phyloP scores from a whole-genome alignment of 2,113 vertebrate species.

The Mellivora capensis region DNA sequence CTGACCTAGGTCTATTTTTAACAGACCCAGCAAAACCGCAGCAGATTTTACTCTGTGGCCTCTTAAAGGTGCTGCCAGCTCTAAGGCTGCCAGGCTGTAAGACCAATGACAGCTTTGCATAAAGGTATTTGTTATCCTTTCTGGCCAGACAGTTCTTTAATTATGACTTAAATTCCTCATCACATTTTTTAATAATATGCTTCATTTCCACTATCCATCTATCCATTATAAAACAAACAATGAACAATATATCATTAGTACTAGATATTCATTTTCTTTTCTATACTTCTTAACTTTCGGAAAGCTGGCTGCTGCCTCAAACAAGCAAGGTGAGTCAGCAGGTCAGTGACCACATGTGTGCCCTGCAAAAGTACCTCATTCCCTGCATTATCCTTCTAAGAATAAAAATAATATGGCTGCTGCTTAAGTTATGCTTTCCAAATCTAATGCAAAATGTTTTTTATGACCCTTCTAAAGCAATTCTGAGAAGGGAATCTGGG shows the following conservation, averaged over 20 bases:
- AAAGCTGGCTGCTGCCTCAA: neutral
- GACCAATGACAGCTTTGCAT: neutral
- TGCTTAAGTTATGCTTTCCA: neutral
- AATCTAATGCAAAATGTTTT: neutral
- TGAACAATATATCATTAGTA: neutral
- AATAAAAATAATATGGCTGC: neutral
- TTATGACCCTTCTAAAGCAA: neutral
- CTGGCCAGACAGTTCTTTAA: neutral
- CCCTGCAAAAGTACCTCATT: neutral
- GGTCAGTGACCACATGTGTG: neutral
- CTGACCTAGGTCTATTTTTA: constrained; percentile 69
- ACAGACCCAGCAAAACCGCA: constrained; percentile 28
- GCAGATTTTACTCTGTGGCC: neutral
- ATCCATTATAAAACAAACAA: neutral
- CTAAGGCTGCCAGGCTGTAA: neutral
- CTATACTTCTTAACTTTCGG: neutral
- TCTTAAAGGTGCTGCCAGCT: constrained; percentile 27
- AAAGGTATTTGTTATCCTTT: neutral
- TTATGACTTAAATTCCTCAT: neutral
- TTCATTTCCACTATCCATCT: neutral
- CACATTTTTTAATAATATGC: neutral
- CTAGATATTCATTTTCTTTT: neutral
- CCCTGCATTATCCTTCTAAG: neutral
- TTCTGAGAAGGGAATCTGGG: neutral
- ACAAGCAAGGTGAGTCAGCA: neutral